Evolutionary conservation across 1,140 invertebrate genomes (phyloP).

Genomic region (Tetramorium parvispinum): DNA sequence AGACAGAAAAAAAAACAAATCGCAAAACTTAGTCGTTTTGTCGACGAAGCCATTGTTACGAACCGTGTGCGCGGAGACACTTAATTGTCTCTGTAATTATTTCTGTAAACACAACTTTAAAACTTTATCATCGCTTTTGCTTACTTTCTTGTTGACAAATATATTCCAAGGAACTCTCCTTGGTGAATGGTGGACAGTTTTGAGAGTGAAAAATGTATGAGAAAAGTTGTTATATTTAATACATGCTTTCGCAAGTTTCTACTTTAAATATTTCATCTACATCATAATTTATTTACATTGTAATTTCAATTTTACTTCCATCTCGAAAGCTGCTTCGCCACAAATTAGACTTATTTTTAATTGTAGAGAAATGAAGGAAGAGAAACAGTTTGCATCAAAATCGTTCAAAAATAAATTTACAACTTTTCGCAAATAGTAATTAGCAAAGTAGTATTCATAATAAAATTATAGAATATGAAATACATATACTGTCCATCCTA

Average conservation of each 20-base stretch:
- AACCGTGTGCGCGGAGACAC: slow-evolving; percentile 19
- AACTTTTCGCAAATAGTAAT: neutral
- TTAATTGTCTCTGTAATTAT: slow-evolving; percentile 73
- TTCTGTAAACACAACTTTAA: slow-evolving; percentile 52
- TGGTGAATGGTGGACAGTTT: neutral
- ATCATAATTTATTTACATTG: neutral
- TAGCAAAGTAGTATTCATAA: neutral
- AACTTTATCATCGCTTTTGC: slow-evolving; percentile 45
- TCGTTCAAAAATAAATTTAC: neutral
- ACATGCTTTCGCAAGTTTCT: neutral
- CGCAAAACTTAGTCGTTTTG: slow-evolving; percentile 47
- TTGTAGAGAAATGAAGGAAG: neutral
- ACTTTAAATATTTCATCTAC: neutral
- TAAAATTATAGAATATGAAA: neutral
- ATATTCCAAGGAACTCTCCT: neutral
- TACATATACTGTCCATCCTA: neutral
- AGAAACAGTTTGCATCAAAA: neutral
- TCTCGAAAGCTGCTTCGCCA: neutral
- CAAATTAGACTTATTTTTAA: neutral
- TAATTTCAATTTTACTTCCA: neutral
- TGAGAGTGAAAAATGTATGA: neutral
- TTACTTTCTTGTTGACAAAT: neutral
- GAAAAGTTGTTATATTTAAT: neutral
- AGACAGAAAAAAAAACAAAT: slow-evolving; percentile 5
- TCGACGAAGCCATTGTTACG: slow-evolving; percentile 67